Conservation (phyloP, 2,888 invertebrate species). For the Harpagoxenus sublaevis region DNA sequence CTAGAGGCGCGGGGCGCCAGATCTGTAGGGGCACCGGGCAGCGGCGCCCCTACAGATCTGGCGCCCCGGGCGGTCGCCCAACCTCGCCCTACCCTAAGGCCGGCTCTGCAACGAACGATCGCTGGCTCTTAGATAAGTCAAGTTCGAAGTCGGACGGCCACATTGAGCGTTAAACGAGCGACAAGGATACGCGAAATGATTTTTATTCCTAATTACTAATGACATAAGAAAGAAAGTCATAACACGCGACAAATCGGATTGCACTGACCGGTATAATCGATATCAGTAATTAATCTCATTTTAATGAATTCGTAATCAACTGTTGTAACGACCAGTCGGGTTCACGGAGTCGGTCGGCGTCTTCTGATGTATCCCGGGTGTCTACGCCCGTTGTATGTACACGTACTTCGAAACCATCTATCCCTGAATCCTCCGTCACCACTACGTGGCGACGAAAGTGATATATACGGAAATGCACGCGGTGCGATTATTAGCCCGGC, state of each 20-base stretch:
- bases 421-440: slow-evolving; percentile 8
- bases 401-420: not conserved
- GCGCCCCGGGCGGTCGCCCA: too few species aligned
- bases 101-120: not conserved
- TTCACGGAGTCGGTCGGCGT: not conserved
- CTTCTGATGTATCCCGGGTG: slow-evolving; percentile 10
- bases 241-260: not conserved
- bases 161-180: not conserved
- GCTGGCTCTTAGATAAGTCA: not conserved
- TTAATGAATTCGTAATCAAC: not conserved
- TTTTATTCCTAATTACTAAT: slow-evolving; percentile 17
- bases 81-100: too few species aligned
- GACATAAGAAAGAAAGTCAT: not conserved
- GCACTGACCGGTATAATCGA: not conserved
- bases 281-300: not conserved
- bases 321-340: too few species aligned
- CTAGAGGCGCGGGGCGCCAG: too few species aligned
- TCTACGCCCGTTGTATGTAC: not conserved
- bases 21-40: too few species aligned
- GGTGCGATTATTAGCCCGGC: slow-evolving; percentile 13
- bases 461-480: not conserved
- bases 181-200: not conserved
- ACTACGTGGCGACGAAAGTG: not conserved
- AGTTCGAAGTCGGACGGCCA: slow-evolving; percentile 17
- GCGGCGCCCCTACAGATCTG: too few species aligned